Evolutionary conservation across 2,113 vertebrate genomes (phyloP), one percentile per base, ranked within the genome.

Genomic region (Oncorhynchus gorbuscha): DNA sequence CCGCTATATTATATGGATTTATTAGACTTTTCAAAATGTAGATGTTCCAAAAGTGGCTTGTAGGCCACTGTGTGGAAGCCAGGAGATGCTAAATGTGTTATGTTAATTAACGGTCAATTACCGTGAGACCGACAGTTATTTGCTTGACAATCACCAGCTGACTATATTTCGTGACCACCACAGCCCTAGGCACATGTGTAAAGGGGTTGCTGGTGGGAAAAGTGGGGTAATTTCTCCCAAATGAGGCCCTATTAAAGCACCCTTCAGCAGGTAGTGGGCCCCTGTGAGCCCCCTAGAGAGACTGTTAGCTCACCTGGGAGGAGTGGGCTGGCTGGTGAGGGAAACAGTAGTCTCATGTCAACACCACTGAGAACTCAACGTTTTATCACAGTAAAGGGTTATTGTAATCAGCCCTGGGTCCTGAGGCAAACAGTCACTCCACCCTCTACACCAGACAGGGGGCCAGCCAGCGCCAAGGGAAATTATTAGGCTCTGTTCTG

Each of bases 361-460:
- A 78, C 69, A 66, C 39, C 8, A 39, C 39, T 39, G 79, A 81
- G 79, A 89, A 82, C 64, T 35, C 30, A 79, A 76, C 76, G 71
- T 79, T 76, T 79, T 11, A 81, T 48, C 69, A 76, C 83, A 74
- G 78, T 72, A 88, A 89, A 86, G 71, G 84, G 85, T 86, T 86
- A 89, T 83, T 85, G 78, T 80, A 79, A 83, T 84, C 75, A 67
- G 81, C 75, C 68, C 81, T 51, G 80, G 82, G 81, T 80, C 81
- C 74, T 13, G 3, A 75, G 72, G 82, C 76, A 87, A 86, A 89
- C 39, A 39, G 39, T 39, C 79, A 61, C 83, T 83, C 83, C 88
- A 87, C 87, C 87, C 89, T 84, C 59, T 73, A 79, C 58, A 8
- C 70, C 67, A 89, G 87, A 85, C 89, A 51, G 14, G 70, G 39